These are phyloP conservation scores for Typhlomys cinereus DNA, from an alignment of 2,113 vertebrate species.

Conservation along the genomic window DNA sequence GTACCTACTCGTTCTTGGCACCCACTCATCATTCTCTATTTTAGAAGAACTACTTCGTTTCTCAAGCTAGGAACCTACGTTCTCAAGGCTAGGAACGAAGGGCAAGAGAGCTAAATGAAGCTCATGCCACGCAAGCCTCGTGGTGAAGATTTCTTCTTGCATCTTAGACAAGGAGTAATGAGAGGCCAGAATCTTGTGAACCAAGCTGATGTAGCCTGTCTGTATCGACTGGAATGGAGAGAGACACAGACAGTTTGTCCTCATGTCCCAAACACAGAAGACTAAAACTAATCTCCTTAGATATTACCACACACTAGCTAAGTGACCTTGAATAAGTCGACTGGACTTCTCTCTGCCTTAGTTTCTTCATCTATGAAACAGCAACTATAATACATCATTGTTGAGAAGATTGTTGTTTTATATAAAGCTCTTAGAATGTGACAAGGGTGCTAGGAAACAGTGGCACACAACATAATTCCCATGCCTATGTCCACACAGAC, in stretches of 20 bases:
- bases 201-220: neutral
- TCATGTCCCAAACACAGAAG: neutral
- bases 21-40: neutral
- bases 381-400: neutral
- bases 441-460: neutral
- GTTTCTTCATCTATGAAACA: constrained; percentile 12
- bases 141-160: neutral
- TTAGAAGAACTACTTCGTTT: neutral
- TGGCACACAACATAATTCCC: neutral
- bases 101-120: neutral
- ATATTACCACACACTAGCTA: neutral
- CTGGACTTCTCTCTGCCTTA: neutral
- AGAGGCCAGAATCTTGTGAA: neutral
- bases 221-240: neutral
- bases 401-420: neutral
- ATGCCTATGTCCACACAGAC: neutral
- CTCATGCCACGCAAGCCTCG: neutral
- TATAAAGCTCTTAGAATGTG: neutral
- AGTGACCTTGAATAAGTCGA: neutral
- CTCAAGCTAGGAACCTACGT: neutral
- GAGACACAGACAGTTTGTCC: neutral
- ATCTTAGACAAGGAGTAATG: neutral
- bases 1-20: neutral
- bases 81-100: neutral
- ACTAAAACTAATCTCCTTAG: neutral